Base-by-base conservation (phyloP, 2,888 invertebrate genomes). In the Phyllotreta striolata region DNA sequence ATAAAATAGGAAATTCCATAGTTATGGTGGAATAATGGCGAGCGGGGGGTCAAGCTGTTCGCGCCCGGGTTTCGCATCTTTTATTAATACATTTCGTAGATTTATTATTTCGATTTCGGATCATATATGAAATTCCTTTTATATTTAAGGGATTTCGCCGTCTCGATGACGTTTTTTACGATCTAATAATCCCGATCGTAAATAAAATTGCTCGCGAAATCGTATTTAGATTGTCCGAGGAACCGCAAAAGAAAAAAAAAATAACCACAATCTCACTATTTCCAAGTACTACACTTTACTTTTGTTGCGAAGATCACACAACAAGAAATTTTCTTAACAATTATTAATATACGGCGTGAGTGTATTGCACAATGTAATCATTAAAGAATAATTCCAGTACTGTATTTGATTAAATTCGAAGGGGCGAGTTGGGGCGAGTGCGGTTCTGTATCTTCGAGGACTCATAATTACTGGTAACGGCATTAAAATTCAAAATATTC, bases 21-120 rank as follows among this genome's bases (percentile, higher is more conserved):
- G 24, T 24, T 24, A 4, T 24, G 24, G 24, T 24, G 24, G 24
- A 24, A 24, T 24, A 24, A 24, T 41, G 37, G n/a, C n/a, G n/a
- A n/a, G n/a, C n/a, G n/a, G n/a, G 41, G 37, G 58, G 41, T 51
- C 58, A 51, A 59, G 51, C 51, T 59, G 58, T 24, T 24, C 37
- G 37, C 51, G 37, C 35, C 10, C 51, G 3, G 24, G 24, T 10
- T 51, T 52, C 52, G n/a, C 13, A 51, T 62, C 62, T 43, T 49
- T 35, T 51, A 51, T 59, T 59, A 59, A 59, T 51, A 35, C 41
- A 41, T 41, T 34, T 34, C 51, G 7, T 12, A 58, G 63, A 66
- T 66, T 66, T 66, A 66, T 66, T 66, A 24, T 24, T 24, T 24
- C 24, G 24, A 24, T 24, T 24, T 24, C 24, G 24, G 24, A 24